Percentiles rank a stretch among this genome's conserved stretches.
phyloP scores from a whole-genome alignment of 2,888 invertebrate genomes.

The Cephus rjabovi region DNA sequence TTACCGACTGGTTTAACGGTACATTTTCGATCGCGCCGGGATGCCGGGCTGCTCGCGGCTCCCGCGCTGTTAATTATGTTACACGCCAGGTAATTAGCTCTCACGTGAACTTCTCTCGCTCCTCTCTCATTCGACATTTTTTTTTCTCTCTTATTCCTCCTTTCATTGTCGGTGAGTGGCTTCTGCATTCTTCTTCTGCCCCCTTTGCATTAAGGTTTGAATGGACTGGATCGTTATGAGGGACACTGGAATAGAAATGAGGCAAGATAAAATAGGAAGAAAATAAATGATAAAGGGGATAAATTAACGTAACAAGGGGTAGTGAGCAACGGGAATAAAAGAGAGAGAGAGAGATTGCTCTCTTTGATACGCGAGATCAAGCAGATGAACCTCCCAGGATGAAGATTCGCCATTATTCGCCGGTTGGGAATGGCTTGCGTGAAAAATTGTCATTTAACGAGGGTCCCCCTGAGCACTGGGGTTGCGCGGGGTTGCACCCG shows the following conservation, averaged over 20 bases:
- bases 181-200: background rate
- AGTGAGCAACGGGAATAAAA: background rate
- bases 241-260: background rate
- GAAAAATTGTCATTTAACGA: slow-evolving; percentile 41
- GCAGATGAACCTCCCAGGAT: background rate
- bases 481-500: slow-evolving; percentile 5
- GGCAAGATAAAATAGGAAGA: background rate
- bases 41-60: slow-evolving; percentile 4
- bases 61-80: slow-evolving; percentile 52
- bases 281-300: background rate
- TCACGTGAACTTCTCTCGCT: slow-evolving; percentile 12
- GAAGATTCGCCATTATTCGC: background rate
- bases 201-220: background rate
- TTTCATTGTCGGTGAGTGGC: slow-evolving; percentile 1
- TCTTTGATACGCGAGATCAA: background rate
- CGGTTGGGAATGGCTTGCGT: background rate
- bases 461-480: slow-evolving; percentile 6
- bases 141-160: background rate
- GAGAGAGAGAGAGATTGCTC: slow-evolving; percentile 8
- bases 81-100: slow-evolving; percentile 54
- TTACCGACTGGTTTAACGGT: slow-evolving; percentile 55
- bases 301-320: background rate
- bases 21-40: slow-evolving; percentile 43
- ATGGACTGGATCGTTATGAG: background rate
- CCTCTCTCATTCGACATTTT: background rate